Conservation (phyloP, 1,140 invertebrate genomes). For the Brachionus plicatilis region DNA sequence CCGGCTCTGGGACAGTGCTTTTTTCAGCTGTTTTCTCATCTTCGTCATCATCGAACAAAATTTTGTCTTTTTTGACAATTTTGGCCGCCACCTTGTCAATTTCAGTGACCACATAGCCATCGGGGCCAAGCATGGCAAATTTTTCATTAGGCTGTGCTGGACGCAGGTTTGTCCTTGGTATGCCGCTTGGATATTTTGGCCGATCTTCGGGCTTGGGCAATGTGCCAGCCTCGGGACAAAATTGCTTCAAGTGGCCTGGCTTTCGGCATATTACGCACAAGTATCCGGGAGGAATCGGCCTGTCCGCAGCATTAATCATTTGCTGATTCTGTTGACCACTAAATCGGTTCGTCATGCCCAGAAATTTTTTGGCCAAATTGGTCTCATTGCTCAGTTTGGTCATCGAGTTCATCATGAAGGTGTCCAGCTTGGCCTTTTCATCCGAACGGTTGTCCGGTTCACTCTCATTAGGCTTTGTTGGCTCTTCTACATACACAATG, state of each 20-base stretch:
- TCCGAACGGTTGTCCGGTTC: background rate
- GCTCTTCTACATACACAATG: background rate
- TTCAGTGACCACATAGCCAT: conserved; percentile 22
- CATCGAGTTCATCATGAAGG: conserved; percentile 31
- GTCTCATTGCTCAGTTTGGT: background rate
- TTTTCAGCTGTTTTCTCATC: background rate
- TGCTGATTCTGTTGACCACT: background rate
- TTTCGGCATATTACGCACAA: background rate
- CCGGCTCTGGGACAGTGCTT: background rate
- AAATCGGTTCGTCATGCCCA: background rate
- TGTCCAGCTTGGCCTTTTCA: conserved; percentile 25
- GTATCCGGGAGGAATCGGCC: background rate
- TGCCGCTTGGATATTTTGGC: conserved; percentile 22
- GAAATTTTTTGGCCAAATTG: background rate
- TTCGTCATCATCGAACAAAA: conserved; percentile 34
- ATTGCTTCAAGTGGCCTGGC: conserved; percentile 10
- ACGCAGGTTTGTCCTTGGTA: conserved; percentile 17
- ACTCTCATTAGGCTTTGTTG: background rate
- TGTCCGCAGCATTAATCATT: background rate
- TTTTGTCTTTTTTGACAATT: conserved; percentile 35
- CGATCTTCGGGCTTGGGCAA: background rate
- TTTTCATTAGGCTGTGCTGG: conserved; percentile 31
- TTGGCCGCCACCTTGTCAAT: background rate
- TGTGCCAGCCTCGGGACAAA: conserved; percentile 27
- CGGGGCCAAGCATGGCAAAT: conserved; percentile 30